Percentiles rank a stretch among this genome's conserved stretches.
Conservation (phyloP, 2,888 invertebrate genomes). For the Brachyptera putata region DNA sequence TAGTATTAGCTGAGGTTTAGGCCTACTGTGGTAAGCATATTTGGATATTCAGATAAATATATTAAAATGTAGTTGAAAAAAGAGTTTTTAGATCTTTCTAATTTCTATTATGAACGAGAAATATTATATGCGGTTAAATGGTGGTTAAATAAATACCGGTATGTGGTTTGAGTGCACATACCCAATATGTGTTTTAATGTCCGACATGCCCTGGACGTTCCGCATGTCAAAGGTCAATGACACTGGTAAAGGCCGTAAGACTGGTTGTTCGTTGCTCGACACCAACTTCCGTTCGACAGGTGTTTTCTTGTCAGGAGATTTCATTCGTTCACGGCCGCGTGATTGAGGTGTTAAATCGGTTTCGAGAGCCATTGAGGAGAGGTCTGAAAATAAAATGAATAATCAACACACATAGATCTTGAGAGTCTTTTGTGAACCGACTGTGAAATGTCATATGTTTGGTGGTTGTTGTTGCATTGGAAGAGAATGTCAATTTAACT, state of each 20-base stretch:
- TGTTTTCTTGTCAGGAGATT: constrained; percentile 45
- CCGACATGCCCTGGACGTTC: constrained; percentile 90
- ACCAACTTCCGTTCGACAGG: constrained; percentile 46
- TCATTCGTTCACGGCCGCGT: constrained; percentile 41
- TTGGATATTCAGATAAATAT: no score
- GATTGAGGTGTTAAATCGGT: constrained; percentile 52
- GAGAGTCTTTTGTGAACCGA: background rate
- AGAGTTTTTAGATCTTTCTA: no score
- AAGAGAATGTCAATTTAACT: no score
- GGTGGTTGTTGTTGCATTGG: no score
- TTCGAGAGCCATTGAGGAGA: constrained; percentile 73
- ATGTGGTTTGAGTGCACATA: no score
- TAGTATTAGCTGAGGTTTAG: no score
- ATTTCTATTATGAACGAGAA: no score
- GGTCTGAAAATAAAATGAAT: constrained; percentile 55
- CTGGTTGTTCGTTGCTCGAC: constrained; percentile 43
- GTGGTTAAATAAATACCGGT: no score
- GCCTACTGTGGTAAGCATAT: no score
- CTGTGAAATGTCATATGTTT: no score
- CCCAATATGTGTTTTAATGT: constrained; percentile 90
- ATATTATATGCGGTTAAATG: no score
- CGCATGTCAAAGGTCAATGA: constrained; percentile 62
- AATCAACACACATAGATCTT: constrained; percentile 1
- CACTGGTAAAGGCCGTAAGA: constrained; percentile 70
- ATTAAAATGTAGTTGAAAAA: no score